Conservation (phyloP, 2,888 invertebrate genomes). For the Amphipyra berbera region DNA sequence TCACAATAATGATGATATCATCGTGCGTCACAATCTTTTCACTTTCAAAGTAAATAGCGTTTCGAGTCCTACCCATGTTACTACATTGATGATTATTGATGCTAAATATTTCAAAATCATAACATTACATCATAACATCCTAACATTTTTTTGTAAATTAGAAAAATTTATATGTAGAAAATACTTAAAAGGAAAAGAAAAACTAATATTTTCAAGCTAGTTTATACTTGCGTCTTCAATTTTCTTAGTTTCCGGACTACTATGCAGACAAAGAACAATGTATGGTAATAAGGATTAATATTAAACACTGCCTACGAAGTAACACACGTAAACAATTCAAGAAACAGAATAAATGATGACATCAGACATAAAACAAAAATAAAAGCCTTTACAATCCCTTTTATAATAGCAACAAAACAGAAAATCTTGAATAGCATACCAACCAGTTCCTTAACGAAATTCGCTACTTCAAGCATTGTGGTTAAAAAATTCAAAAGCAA, state of each 20-base stretch:
- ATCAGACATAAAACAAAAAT: constrained; percentile 48
- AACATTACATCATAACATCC: too few relatives aligned
- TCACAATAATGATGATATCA: constrained; percentile 29
- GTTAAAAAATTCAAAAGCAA: constrained; percentile 64
- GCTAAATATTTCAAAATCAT: too few relatives aligned
- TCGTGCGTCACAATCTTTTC: constrained; percentile 34
- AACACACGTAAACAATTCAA: constrained; percentile 20
- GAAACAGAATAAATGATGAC: constrained; percentile 49
- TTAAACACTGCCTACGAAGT: constrained; percentile 3
- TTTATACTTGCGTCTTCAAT: not conserved
- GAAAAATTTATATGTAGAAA: too few relatives aligned
- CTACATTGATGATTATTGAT: not conserved
- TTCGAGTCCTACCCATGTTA: not conserved
- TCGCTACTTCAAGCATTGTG: constrained; percentile 50
- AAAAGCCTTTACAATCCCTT: constrained; percentile 26
- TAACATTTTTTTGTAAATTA: too few relatives aligned
- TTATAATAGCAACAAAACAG: constrained; percentile 48
- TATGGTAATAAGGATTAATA: constrained; percentile 4
- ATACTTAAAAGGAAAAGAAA: too few relatives aligned
- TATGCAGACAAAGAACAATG: not conserved
- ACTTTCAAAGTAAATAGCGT: constrained; percentile 37
- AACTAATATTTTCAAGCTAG: too few relatives aligned
- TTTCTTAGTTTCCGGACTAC: constrained; percentile 2
- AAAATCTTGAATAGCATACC: constrained; percentile 50
- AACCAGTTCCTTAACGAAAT: constrained; percentile 48